phyloP scores from a whole-genome alignment of 2,888 invertebrate species.

The Tuberolachnus salignus region DNA sequence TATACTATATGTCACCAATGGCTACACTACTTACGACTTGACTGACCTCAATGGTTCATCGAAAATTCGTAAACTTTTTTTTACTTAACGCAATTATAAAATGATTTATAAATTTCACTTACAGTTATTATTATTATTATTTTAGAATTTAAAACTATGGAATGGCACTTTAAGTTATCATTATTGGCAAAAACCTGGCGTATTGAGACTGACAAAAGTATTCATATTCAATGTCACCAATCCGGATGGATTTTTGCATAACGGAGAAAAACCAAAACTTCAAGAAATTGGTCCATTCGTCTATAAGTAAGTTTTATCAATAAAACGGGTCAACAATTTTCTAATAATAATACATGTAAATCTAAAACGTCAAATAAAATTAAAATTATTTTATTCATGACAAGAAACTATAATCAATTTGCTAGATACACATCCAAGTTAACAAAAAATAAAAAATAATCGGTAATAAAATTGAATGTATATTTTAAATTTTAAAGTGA shows the following conservation, averaged over 20 bases:
- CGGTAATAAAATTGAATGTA: too few relatives aligned
- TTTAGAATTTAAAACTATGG: constrained; percentile 80
- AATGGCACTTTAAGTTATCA: constrained; percentile 85
- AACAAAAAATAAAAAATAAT: too few relatives aligned
- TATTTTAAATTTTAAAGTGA: too few relatives aligned
- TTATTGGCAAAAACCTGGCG: constrained; percentile 88
- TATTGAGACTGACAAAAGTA: constrained; percentile 80
- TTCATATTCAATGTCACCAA: constrained; percentile 90
- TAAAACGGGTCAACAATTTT: neutral
- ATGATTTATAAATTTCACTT: neutral
- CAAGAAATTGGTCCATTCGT: constrained; percentile 86
- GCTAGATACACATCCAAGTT: too few relatives aligned
- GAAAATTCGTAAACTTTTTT: too few relatives aligned
- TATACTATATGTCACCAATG: too few relatives aligned
- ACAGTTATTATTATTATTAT: constrained; percentile 59
- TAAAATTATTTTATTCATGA: too few relatives aligned
- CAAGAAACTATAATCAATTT: too few relatives aligned
- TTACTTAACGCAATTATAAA: too few relatives aligned
- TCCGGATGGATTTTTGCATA: constrained; percentile 77
- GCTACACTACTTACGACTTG: too few relatives aligned
- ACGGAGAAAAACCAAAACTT: constrained; percentile 79
- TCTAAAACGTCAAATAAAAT: too few relatives aligned
- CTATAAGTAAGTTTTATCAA: constrained; percentile 71
- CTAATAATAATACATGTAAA: neutral
- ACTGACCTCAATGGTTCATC: too few relatives aligned